Evolutionary conservation across 1,140 invertebrate species (phyloP), one percentile per base, ranked within the genome.

Genomic region (Bombus balteatus): DNA sequence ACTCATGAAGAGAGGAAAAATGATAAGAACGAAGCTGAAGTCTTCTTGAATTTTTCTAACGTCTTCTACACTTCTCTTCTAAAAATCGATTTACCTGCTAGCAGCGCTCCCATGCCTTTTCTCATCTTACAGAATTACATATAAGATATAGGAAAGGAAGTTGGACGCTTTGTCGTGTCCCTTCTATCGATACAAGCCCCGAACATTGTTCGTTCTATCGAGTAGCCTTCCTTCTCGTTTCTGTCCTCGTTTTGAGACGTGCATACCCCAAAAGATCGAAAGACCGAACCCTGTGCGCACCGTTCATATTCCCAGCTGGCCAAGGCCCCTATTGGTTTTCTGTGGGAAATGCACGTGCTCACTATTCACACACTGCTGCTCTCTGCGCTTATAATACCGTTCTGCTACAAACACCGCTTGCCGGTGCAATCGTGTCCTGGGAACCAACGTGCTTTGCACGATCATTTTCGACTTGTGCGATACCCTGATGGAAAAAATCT

Each of bases 271-370:
- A 87, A 82, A 78, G 88, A 84, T 53, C 73, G 85, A 85, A 70
- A 72, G 84, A 86, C 66, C 81, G 71, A 90, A 87, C 79, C 86
- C 78, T 78, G 70, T 28, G 76, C 80, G 74, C 74, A 81, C 72
- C 77, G 89, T 78, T 83, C 87, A 86, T 86, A 84, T 90, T 92
- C 89, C 91, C 92, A 92, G 91, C 92, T 92, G 89, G 89, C 74
- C 89, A 90, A 91, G 89, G 81, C 89, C 89, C 88, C 90, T 91
- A 90, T 93, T 92, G 92, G 92, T 92, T 93, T 93, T 93, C 94
- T 94, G 94, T 95, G 94, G 94, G 94, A 95, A 95, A 94, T 94
- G 89, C 94, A 94, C 93, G 94, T 94, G 94, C 90, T 93, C 91
- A 83, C 91, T 94, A 94, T 94, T 95, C 94, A 94, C 94, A 95